Evolutionary conservation across 2,888 invertebrate genomes (phyloP).

Genomic region (Latrodectus hesperus): DNA sequence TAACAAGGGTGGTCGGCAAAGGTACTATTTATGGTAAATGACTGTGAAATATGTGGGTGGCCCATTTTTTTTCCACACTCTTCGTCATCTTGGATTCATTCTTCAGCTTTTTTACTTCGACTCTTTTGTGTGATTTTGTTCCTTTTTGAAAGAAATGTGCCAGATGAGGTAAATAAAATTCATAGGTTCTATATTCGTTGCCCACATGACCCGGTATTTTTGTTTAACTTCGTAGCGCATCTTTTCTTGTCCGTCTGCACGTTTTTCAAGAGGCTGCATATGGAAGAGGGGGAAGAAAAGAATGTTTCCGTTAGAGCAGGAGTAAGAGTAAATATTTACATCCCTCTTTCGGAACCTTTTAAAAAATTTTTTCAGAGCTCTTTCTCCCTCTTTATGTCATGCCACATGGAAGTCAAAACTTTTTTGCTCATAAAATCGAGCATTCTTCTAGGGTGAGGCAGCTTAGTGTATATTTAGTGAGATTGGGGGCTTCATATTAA

Average conservation of each 20-base stretch:
- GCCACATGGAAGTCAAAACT: too few species aligned
- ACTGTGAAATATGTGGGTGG: not conserved
- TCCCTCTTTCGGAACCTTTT: conserved; percentile 30
- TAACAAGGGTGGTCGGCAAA: too few species aligned
- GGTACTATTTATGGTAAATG: too few species aligned
- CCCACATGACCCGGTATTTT: conserved; percentile 48
- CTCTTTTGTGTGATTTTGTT: not conserved
- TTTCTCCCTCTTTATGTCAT: not conserved
- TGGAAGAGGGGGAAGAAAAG: not conserved
- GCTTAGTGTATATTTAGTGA: too few species aligned
- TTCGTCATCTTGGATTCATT: not conserved
- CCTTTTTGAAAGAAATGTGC: conserved; percentile 21
- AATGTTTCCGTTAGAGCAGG: conserved; percentile 26
- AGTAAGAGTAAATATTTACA: conserved; percentile 50
- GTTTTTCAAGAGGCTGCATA: conserved; percentile 14
- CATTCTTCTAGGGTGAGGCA: too few species aligned
- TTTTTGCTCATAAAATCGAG: too few species aligned
- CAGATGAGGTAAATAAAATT: conserved; percentile 45
- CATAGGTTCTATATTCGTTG: conserved; percentile 35
- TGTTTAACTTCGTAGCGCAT: conserved; percentile 20
- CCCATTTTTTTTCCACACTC: not conserved
- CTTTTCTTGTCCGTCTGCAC: not conserved
- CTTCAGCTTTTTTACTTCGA: not conserved
- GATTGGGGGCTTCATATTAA: too few species aligned
- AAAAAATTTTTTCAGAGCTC: not conserved